A percentile compares a stretch with the other conserved stretches of the same genome.
phyloP scores from a whole-genome alignment of 2,797 vertebrate genomes.

The Linurgus olivaceus region DNA sequence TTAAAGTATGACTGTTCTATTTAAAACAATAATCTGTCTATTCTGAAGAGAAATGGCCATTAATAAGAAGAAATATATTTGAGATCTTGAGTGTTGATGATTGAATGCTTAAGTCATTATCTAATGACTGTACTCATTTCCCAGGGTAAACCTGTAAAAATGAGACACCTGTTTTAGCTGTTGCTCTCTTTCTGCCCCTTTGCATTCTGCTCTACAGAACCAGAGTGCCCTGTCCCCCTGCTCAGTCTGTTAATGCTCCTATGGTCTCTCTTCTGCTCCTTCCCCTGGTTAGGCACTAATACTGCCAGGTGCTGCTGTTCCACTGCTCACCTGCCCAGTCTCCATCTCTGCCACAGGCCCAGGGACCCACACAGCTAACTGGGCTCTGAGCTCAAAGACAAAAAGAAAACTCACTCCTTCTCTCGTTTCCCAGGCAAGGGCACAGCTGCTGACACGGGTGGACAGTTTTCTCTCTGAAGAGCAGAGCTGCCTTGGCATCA shows the following conservation, averaged over 20 bases:
- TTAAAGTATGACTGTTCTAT: neutral
- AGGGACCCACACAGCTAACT: neutral
- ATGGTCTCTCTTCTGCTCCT: neutral
- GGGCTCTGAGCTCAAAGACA: neutral
- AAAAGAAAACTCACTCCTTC: neutral
- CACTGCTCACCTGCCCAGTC: neutral
- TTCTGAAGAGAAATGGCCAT: neutral
- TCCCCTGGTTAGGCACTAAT: neutral
- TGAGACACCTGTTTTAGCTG: neutral
- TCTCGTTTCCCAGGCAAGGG: neutral
- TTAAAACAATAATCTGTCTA: neutral
- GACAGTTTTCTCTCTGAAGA: neutral
- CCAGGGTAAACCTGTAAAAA: neutral
- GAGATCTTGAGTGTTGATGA: neutral
- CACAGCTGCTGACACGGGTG: accelerated
- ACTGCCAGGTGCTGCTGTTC: neutral
- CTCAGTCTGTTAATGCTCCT: neutral
- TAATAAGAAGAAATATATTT: neutral
- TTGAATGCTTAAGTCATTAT: neutral
- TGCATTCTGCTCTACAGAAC: neutral
- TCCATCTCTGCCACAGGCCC: neutral
- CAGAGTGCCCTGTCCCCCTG: neutral
- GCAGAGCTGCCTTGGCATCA: neutral
- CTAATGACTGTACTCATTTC: neutral
- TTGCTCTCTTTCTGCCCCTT: neutral